phyloP scores from a whole-genome alignment of 2,113 vertebrate genomes.

The Macquaria ambigua region DNA sequence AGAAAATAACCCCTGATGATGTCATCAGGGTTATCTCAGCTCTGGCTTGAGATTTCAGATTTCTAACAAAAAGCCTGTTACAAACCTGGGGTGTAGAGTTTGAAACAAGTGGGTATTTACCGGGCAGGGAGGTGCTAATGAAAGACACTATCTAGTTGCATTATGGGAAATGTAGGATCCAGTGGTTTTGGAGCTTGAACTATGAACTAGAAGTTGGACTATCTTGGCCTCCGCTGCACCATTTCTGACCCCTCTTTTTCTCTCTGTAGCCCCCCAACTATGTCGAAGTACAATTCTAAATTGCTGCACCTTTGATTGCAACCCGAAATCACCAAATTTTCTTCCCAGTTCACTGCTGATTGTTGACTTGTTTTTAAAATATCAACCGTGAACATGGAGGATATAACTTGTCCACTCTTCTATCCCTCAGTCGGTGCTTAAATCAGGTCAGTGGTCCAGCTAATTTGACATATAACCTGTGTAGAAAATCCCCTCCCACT shows the following conservation, averaged over 20 bases:
- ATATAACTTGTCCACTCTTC: too few relatives aligned
- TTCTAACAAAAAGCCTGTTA: not conserved
- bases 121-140: not conserved
- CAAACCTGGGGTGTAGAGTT: not conserved
- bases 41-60: not conserved
- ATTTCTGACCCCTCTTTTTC: not conserved
- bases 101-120: not conserved
- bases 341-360: not conserved
- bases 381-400: not conserved
- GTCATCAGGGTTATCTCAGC: not conserved
- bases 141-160: not conserved
- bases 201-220: not conserved
- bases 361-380: not conserved
- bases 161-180: not conserved
- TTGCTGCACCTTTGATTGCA: not conserved
- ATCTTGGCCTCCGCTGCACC: not conserved
- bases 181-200: not conserved
- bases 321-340: not conserved
- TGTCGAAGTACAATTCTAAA: not conserved
- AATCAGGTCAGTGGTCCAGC: too few relatives aligned
- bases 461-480: not conserved
- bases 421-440: not conserved
- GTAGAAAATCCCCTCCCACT: too few relatives aligned
- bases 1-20: not conserved
- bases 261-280: not conserved